phyloP scores from a whole-genome alignment of 2,888 invertebrate species.

The Drosophila multiciliata region DNA sequence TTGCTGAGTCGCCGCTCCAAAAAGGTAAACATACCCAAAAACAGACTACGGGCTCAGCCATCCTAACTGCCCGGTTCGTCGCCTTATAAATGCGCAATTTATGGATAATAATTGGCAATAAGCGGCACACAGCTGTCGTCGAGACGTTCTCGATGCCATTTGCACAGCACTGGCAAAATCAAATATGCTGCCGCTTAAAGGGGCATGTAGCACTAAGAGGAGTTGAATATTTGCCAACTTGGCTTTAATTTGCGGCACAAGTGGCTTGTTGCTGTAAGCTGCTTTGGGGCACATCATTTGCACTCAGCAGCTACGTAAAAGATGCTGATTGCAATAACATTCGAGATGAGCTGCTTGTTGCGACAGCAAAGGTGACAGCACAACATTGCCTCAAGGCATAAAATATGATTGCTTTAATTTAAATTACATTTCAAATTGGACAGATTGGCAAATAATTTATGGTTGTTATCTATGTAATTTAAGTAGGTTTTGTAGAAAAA shows the following conservation, averaged over 20 bases:
- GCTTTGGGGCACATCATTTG: slow-evolving; percentile 38
- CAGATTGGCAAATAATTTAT: slow-evolving; percentile 40
- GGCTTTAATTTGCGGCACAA: slow-evolving; percentile 56
- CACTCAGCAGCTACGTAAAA: slow-evolving; percentile 21
- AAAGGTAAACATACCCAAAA: slow-evolving; percentile 61
- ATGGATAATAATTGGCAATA: slow-evolving; percentile 82
- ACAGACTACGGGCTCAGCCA: neutral
- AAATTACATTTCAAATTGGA: slow-evolving; percentile 53
- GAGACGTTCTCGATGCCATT: slow-evolving; percentile 31
- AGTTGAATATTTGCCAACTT: slow-evolving; percentile 30
- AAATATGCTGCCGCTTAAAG: slow-evolving; percentile 39
- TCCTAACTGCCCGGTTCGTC: slow-evolving; percentile 4
- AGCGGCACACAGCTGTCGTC: slow-evolving; percentile 75
- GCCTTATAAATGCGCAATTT: slow-evolving; percentile 77
- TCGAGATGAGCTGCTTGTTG: slow-evolving; percentile 31
- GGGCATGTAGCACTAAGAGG: slow-evolving; percentile 21
- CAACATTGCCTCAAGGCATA: slow-evolving; percentile 11
- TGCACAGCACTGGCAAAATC: slow-evolving; percentile 43
- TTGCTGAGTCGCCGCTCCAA: slow-evolving; percentile 39
- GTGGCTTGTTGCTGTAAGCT: slow-evolving; percentile 41
- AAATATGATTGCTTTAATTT: slow-evolving; percentile 48
- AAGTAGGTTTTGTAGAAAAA: slow-evolving; percentile 12
- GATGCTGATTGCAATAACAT: slow-evolving; percentile 22
- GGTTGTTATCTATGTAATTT: slow-evolving; percentile 20
- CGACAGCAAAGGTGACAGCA: neutral